Evolutionary conservation across 2,113 vertebrate species (phyloP).

Genomic region (Oryzias melastigma): DNA sequence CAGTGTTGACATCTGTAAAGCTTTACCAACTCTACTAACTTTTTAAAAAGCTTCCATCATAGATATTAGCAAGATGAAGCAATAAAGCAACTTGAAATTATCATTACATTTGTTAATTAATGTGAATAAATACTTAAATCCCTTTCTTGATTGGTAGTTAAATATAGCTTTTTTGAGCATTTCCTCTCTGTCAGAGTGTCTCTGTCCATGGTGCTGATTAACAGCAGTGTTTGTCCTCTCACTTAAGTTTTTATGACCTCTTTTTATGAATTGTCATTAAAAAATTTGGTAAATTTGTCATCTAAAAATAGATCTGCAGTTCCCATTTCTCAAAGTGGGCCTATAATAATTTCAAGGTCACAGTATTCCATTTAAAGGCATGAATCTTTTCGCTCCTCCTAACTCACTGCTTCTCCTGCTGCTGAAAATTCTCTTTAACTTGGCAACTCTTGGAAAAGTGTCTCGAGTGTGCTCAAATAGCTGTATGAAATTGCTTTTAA

Average conservation of each 20-base stretch:
- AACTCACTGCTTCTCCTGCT: constrained; percentile 2
- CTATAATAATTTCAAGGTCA: not conserved
- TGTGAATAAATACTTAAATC: too few relatives aligned
- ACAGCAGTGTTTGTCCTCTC: not conserved
- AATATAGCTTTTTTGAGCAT: too few relatives aligned
- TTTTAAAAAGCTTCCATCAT: not conserved
- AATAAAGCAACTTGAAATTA: constrained; percentile 1
- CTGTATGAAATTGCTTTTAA: constrained; percentile 28
- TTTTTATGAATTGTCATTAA: too few relatives aligned
- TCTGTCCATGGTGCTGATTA: constrained; percentile 67
- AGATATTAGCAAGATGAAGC: constrained; percentile 21
- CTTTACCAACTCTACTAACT: constrained; percentile 23
- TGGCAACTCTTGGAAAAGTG: constrained; percentile 25
- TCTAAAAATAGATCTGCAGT: not conserved
- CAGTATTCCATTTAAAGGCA: not conserved
- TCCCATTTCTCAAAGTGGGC: not conserved
- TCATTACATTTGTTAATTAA: too few relatives aligned
- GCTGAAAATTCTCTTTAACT: constrained; percentile 23
- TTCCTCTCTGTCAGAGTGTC: not conserved
- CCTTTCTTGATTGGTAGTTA: too few relatives aligned
- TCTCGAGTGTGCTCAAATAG: constrained; percentile 25
- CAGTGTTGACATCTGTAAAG: constrained; percentile 9
- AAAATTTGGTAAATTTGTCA: too few relatives aligned
- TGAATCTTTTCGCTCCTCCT: not conserved
- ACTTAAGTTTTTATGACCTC: not conserved